Evolutionary conservation across 2,113 vertebrate genomes (phyloP).

Genomic region (Pontoporia blainvillei): DNA sequence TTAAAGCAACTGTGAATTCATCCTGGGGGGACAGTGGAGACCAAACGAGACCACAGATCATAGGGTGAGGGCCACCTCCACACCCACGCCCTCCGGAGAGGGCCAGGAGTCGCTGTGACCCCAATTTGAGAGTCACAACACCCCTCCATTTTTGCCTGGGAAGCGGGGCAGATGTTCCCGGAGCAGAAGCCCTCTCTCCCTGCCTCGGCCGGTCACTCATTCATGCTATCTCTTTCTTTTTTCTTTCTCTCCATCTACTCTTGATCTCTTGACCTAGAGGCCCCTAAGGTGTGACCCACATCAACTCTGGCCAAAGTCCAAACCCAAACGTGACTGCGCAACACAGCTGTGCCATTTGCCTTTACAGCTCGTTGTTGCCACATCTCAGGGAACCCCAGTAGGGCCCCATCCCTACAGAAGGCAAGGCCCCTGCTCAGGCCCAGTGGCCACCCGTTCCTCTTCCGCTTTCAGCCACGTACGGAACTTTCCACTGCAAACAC

Average conservation of each 20-base stretch:
- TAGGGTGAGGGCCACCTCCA: background rate
- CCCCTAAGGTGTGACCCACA: background rate
- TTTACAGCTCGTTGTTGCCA: background rate
- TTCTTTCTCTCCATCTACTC: too few species aligned
- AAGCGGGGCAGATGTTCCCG: background rate
- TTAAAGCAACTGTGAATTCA: conserved; percentile 66
- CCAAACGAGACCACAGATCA: background rate
- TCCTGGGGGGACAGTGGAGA: conserved; percentile 14
- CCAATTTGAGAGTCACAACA: background rate
- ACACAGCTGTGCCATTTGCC: background rate
- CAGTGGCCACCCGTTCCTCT: background rate
- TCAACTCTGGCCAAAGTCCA: background rate
- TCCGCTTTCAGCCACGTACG: background rate
- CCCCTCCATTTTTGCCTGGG: background rate
- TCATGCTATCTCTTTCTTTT: too few species aligned
- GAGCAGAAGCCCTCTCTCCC: background rate
- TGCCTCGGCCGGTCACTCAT: background rate
- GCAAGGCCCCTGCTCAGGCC: background rate
- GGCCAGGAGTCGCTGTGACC: background rate
- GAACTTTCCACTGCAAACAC: background rate
- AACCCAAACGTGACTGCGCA: background rate
- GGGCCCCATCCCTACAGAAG: background rate
- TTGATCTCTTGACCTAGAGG: background rate
- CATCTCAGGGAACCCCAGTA: conserved; percentile 62
- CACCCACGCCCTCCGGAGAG: background rate